A percentile compares a stretch with the other conserved stretches of the same genome.
Conservation (phyloP, 2,888 invertebrate genomes). For the Ormyrus labotus region DNA sequence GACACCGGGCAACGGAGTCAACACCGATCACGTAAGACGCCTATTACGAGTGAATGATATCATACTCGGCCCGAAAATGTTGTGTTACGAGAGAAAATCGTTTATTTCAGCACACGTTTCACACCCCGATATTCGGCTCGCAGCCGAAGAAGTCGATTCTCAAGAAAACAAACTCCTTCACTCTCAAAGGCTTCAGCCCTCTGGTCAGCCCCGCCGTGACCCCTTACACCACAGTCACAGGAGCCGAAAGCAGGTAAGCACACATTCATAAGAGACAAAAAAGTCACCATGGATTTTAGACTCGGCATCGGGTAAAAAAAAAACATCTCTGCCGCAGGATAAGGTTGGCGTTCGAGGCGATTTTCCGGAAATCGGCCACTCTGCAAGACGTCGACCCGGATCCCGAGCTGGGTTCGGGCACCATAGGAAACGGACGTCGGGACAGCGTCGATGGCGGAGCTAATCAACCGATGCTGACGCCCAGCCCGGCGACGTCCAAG, state of each 20-base stretch:
- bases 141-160: slow-evolving; percentile 91
- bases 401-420: slow-evolving; percentile 77
- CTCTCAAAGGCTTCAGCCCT: slow-evolving; percentile 81
- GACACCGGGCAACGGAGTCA: slow-evolving; percentile 74
- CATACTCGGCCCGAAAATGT: background rate
- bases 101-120: slow-evolving; percentile 75
- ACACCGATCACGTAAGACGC: slow-evolving; percentile 67
- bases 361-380: slow-evolving; percentile 91
- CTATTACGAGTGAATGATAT: background rate
- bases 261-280: background rate
- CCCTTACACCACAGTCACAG: slow-evolving; percentile 90
- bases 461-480: slow-evolving; percentile 77
- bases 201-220: slow-evolving; percentile 77
- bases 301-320: background rate
- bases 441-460: slow-evolving; percentile 75
- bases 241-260: slow-evolving; percentile 85
- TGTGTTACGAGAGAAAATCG: background rate
- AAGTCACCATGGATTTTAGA: background rate
- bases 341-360: slow-evolving; percentile 92
- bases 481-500: slow-evolving; percentile 86
- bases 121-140: slow-evolving; percentile 77
- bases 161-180: slow-evolving; percentile 95
- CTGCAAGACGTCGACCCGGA: slow-evolving; percentile 89
- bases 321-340: slow-evolving; percentile 78
- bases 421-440: slow-evolving; percentile 67